Evolutionary conservation across 2,888 invertebrate species (phyloP).

Genomic region (Ischnura elegans): DNA sequence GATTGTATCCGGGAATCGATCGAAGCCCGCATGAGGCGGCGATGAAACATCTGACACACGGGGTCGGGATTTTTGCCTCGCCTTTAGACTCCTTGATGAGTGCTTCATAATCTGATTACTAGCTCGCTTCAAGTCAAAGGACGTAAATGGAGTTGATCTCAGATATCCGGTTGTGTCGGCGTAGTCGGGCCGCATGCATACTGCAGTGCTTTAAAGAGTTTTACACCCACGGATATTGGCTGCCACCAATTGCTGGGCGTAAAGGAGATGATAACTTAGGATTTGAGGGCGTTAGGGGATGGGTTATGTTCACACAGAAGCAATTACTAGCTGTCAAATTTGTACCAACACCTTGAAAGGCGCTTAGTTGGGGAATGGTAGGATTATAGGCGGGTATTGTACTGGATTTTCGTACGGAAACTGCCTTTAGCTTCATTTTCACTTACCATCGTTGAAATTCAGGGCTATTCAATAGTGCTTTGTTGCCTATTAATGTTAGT

Average conservation of each 20-base stretch:
- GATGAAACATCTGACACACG: background rate
- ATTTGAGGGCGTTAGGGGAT: background rate
- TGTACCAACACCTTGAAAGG: no score
- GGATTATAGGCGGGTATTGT: no score
- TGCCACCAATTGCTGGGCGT: background rate
- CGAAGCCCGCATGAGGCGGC: background rate
- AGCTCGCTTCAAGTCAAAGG: background rate
- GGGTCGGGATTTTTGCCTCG: background rate
- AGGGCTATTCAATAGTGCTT: no score
- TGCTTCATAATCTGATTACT: background rate
- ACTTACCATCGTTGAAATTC: no score
- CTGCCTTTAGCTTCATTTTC: no score
- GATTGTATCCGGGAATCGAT: background rate
- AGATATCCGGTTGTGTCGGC: background rate
- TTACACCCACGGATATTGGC: background rate
- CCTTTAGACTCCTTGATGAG: background rate
- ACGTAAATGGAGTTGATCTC: conserved; percentile 7
- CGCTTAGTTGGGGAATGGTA: no score
- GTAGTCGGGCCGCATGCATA: background rate
- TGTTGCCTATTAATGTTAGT: no score
- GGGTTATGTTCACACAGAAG: no score
- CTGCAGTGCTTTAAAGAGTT: background rate
- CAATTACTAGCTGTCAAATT: no score
- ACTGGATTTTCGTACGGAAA: no score
- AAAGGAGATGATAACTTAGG: background rate